A percentile compares a stretch with the other conserved stretches of the same genome.
phyloP scores from a whole-genome alignment of 2,113 vertebrate species.

The Setophaga petechia region DNA sequence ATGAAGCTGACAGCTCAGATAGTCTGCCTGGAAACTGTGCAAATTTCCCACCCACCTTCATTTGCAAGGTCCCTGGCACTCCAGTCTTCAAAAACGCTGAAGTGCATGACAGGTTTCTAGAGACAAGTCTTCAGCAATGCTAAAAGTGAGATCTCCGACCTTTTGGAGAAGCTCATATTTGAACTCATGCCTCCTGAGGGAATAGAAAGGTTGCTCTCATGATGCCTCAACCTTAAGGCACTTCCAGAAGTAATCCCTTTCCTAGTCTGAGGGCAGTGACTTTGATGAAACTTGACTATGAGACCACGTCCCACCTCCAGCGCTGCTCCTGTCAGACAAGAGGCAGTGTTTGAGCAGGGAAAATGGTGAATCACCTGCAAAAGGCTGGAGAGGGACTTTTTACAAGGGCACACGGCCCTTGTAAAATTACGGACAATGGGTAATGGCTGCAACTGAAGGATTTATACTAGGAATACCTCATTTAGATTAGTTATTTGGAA shows the following conservation, averaged over 20 bases:
- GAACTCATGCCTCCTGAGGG: not conserved
- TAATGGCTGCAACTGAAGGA: not conserved
- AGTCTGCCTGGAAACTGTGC: conserved; percentile 57
- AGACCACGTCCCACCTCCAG: not conserved
- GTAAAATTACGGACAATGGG: not conserved
- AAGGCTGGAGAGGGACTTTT: not conserved
- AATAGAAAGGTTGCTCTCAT: not conserved
- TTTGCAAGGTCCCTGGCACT: conserved; percentile 50
- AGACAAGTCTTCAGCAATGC: not conserved
- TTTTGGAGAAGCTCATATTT: not conserved
- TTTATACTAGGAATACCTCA: not conserved
- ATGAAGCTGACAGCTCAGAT: conserved; percentile 56
- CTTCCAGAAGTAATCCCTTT: not conserved
- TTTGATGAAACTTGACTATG: not conserved
- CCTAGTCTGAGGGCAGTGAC: not conserved
- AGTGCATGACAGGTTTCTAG: conserved; percentile 11
- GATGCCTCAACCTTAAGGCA: not conserved
- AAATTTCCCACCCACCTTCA: conserved; percentile 58
- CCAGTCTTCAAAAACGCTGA: conserved; percentile 20
- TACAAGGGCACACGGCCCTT: not conserved
- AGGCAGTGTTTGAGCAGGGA: fast-evolving
- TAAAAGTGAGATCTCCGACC: conserved; percentile 7
- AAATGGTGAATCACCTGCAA: not conserved
- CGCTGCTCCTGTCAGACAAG: not conserved
- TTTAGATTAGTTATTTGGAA: not conserved